Conservation (phyloP, 1,140 invertebrate species). For the Camponotus floridanus region DNA sequence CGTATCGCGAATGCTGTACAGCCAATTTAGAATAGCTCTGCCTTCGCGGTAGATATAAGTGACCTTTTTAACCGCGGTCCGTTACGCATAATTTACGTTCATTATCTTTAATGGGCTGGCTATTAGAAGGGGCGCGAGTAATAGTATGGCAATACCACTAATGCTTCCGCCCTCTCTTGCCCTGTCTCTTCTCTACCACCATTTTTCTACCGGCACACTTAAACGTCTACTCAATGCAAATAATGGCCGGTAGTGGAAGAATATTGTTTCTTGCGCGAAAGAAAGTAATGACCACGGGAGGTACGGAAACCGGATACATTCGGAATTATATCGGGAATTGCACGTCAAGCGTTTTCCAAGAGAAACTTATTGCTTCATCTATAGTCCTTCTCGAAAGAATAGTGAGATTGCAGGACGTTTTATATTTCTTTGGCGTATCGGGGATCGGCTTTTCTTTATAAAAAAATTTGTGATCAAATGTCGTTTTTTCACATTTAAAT, state of each 20-base stretch:
- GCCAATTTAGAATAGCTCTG: slow-evolving; percentile 66
- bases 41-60: slow-evolving; percentile 69
- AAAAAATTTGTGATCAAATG: not conserved
- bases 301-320: slow-evolving; percentile 39
- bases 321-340: slow-evolving; percentile 59
- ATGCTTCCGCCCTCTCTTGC: slow-evolving; percentile 69
- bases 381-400: slow-evolving; percentile 34
- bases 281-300: slow-evolving; percentile 68
- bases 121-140: slow-evolving; percentile 77
- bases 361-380: slow-evolving; percentile 58
- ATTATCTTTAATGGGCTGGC: slow-evolving; percentile 78
- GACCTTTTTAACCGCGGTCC: slow-evolving; percentile 77
- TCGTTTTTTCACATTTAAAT: not conserved
- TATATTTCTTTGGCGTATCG: not conserved
- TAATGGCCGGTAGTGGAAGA: slow-evolving; percentile 62
- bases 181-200: slow-evolving; percentile 45
- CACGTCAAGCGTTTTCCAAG: slow-evolving; percentile 50
- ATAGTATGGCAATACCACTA: slow-evolving; percentile 77
- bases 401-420: not conserved
- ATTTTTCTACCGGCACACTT: slow-evolving; percentile 69
- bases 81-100: slow-evolving; percentile 79
- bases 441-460: not conserved
- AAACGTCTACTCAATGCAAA: slow-evolving; percentile 69
- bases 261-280: slow-evolving; percentile 71
- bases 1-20: slow-evolving; percentile 33